Conservation (phyloP, 2,113 vertebrate genomes). For the Petaurus breviceps region DNA sequence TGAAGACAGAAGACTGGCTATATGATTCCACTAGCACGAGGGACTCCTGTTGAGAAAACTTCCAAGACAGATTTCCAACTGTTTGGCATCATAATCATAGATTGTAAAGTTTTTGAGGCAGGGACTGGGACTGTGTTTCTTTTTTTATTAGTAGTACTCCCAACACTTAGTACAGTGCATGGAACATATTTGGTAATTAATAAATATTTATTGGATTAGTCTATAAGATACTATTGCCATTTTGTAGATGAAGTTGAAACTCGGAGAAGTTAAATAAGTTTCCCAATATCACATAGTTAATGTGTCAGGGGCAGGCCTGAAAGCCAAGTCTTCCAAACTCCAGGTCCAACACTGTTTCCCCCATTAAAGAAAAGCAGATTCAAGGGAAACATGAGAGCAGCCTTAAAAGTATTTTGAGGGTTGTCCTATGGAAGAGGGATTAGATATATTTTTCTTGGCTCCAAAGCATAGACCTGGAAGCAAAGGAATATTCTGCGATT, state of each 20-base stretch:
- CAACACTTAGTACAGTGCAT: not conserved
- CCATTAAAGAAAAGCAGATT: not conserved
- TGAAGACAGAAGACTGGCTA: not conserved
- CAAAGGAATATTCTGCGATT: not conserved
- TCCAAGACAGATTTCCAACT: not conserved
- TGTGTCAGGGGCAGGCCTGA: not conserved
- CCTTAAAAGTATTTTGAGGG: not conserved
- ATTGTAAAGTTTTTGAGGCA: not conserved
- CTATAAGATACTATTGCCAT: not conserved
- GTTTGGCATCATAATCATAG: not conserved
- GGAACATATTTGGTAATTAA: not conserved
- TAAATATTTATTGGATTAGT: not conserved
- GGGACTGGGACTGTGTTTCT: not conserved
- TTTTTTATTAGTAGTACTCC: not conserved
- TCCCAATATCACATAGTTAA: not conserved
- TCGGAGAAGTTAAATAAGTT: not conserved
- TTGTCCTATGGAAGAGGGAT: not conserved
- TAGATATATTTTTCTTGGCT: not conserved
- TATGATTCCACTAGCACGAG: not conserved
- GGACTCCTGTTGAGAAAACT: not conserved
- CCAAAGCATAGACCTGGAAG: not conserved
- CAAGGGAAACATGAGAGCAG: not conserved
- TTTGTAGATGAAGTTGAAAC: not conserved
- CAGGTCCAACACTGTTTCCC: not conserved
- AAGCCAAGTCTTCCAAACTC: not conserved